Evolutionary conservation across 2,888 invertebrate genomes (phyloP), one percentile per base, ranked within the genome.

Genomic region (Antheraea yamamai): DNA sequence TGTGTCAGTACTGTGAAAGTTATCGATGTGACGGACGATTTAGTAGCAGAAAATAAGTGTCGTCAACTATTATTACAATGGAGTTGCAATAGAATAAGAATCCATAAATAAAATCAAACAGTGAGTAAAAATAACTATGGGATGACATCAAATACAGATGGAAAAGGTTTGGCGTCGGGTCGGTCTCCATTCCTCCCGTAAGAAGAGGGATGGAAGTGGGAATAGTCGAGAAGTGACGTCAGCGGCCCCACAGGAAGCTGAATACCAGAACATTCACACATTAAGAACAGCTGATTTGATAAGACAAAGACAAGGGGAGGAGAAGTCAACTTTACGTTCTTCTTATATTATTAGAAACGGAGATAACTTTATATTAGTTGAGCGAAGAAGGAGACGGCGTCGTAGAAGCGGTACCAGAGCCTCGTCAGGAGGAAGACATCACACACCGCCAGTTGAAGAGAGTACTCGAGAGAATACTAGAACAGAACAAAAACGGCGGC

Each of bases 141-240:
- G 94, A 95, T 95, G 95, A 95, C 91, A 91, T 85, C 85, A 89
- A 92, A 93, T 87, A 91, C 86, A 86, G 92, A 95, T 95, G 95
- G 95, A 95, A 95, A 95, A 95, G 90, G 95, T 95, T 93, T 95
- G 95, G 95, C 94, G 95, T 89, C 91, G 95, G 81, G 95, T 95
- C 82, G 95, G 95, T 88, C 95, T 95, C 91, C 95, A 95, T 92
- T 95, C 95, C 92, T 95, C 95, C 90, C 95, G 95, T 76, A 95
- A 95, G 90, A 95, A 95, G 92, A 93, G 95, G 92, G 95, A 95
- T 91, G 95, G 95, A 91, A 95, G 94, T 84, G 95, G 94, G 79
- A 92, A 94, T 82, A 94, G 94, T 83, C 88, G 83, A 80, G 94
- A 95, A 89, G 92, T 90, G 88, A 90, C 91, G 80, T 81, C 91